Evolutionary conservation across 2,888 invertebrate species (phyloP).

Genomic region (Chymomyza caudatula): DNA sequence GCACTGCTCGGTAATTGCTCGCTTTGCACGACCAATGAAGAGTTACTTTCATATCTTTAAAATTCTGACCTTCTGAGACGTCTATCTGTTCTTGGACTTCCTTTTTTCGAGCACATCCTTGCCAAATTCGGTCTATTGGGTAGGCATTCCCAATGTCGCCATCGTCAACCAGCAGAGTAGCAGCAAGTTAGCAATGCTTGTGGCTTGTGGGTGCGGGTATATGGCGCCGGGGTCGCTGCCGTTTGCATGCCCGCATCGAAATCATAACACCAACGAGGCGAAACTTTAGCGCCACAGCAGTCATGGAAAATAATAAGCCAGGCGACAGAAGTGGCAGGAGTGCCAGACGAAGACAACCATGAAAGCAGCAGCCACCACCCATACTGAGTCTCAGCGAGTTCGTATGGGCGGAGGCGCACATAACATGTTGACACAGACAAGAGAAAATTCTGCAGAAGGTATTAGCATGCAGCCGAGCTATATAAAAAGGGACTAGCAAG

Average conservation of each 20-base stretch:
- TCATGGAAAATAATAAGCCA: slow-evolving; percentile 71
- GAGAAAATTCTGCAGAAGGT: neutral
- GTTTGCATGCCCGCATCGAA: slow-evolving; percentile 71
- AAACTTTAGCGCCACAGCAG: slow-evolving; percentile 69
- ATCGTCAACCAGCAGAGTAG: slow-evolving; percentile 39
- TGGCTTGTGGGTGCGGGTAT: slow-evolving; percentile 23
- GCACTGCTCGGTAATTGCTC: too few relatives aligned
- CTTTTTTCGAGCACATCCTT: too few relatives aligned
- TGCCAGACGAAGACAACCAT: slow-evolving; percentile 29
- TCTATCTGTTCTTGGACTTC: too few relatives aligned
- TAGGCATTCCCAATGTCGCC: slow-evolving; percentile 53
- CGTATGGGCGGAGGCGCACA: neutral
- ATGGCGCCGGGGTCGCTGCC: slow-evolving; percentile 52
- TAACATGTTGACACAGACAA: neutral
- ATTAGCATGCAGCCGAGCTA: neutral
- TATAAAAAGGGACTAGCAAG: neutral
- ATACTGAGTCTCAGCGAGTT: neutral
- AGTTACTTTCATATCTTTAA: too few relatives aligned
- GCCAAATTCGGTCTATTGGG: slow-evolving; percentile 33
- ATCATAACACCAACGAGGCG: slow-evolving; percentile 71
- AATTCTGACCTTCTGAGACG: too few relatives aligned
- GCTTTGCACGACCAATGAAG: too few relatives aligned
- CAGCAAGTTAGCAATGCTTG: slow-evolving; percentile 64
- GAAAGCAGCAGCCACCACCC: neutral
- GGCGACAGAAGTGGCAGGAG: slow-evolving; percentile 46